A percentile compares a stretch with the other conserved stretches of the same genome.
These are phyloP conservation scores for Plagodis dolabraria DNA, from an alignment of 2,888 invertebrate genomes.

Conservation along the genomic window DNA sequence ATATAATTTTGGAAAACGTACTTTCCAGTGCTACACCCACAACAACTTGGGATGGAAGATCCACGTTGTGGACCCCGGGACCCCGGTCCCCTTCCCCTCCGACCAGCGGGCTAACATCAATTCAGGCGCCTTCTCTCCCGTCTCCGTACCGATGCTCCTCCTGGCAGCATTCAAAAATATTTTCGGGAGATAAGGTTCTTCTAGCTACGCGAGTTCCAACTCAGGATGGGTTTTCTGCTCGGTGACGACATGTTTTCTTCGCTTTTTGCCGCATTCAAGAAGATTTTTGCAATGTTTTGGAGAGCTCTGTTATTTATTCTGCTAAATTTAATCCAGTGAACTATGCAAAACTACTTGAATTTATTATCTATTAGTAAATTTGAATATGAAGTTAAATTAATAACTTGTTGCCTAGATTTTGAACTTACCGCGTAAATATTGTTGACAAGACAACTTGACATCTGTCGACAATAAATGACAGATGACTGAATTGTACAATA, in stretches of 20 bases:
- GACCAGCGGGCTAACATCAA: conserved; percentile 53
- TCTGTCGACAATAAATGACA: too few relatives aligned
- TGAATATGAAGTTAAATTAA: too few relatives aligned
- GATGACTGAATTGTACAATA: too few relatives aligned
- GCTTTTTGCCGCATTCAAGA: conserved; percentile 1
- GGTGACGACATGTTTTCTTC: conserved; percentile 21
- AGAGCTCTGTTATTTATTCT: background rate
- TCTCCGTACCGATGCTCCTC: conserved; percentile 39
- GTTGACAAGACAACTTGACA: too few relatives aligned
- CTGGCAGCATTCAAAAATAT: conserved; percentile 47
- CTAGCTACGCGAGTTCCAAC: conserved; percentile 44
- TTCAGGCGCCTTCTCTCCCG: conserved; percentile 31
- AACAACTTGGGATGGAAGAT: conserved; percentile 97
- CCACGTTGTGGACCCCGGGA: conserved; percentile 91
- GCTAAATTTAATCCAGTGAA: too few relatives aligned
- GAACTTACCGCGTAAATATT: too few relatives aligned
- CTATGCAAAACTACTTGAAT: too few relatives aligned
- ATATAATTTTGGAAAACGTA: too few relatives aligned
- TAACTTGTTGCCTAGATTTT: too few relatives aligned
- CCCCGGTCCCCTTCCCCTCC: conserved; percentile 62
- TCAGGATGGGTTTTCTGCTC: conserved; percentile 31
- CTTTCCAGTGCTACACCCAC: conserved; percentile 94
- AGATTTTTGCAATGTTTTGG: background rate
- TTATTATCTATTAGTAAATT: too few relatives aligned
- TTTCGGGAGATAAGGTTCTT: conserved; percentile 53